These are phyloP conservation scores for Heteractis magnifica DNA, from an alignment of 92 coral and sea anemone species.

Conservation along the genomic window DNA sequence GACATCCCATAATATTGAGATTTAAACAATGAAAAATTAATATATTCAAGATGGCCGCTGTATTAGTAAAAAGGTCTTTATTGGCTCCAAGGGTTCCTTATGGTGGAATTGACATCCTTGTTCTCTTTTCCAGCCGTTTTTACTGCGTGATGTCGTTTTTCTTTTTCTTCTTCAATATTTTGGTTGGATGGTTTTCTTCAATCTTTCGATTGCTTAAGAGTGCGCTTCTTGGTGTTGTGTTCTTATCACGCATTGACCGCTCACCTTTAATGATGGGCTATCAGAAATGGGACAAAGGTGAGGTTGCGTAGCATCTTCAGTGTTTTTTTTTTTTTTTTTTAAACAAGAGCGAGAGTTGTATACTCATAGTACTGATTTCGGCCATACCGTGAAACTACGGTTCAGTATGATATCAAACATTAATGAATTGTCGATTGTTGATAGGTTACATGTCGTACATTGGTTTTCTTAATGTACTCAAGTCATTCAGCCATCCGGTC, in stretches of 20 bases:
- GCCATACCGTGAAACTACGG: not conserved
- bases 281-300: conserved; percentile 69
- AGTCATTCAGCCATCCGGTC: conserved; percentile 11
- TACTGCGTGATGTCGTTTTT: conserved; percentile 67
- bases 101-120: no score
- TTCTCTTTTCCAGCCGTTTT: conserved; percentile 47
- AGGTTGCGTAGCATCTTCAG: not conserved
- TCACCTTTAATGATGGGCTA: conserved; percentile 64
- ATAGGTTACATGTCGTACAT: conserved; percentile 20
- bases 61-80: no score
- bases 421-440: not conserved
- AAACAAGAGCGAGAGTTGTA: no score
- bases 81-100: no score
- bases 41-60: no score
- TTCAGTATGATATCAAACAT: not conserved
- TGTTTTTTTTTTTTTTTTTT: no score
- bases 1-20: no score
- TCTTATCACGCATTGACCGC: conserved; percentile 76
- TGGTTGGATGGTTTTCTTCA: conserved; percentile 61
- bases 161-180: conserved; percentile 76
- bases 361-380: no score
- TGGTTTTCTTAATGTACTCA: conserved; percentile 8
- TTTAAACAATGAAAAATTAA: no score
- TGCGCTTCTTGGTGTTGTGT: conserved; percentile 54
- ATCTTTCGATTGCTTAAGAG: conserved; percentile 61